phyloP scores from a whole-genome alignment of 2,888 invertebrate genomes.

The Drosophila eohydei region DNA sequence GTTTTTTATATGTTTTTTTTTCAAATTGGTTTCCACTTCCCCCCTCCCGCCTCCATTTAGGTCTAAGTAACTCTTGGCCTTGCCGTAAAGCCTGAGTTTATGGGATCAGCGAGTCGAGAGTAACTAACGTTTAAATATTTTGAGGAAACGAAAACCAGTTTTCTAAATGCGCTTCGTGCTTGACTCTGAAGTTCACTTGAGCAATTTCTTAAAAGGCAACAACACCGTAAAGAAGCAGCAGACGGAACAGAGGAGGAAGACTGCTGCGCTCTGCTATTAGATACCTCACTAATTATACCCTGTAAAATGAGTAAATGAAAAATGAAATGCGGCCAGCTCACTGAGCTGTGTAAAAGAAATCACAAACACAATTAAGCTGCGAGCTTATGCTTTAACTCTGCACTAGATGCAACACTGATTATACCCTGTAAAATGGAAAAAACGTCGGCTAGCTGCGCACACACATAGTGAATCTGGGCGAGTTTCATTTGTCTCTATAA shows the following conservation, averaged over 20 bases:
- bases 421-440: background rate
- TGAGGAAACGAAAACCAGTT: slow-evolving; percentile 45
- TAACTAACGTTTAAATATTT: slow-evolving; percentile 29
- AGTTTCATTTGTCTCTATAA: background rate
- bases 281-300: slow-evolving; percentile 53
- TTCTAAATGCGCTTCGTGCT: slow-evolving; percentile 38
- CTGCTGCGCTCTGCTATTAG: slow-evolving; percentile 16
- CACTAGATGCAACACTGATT: background rate
- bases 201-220: slow-evolving; percentile 44
- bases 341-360: background rate
- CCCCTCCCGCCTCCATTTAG: background rate
- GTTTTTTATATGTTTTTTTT: background rate
- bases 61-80: slow-evolving; percentile 32
- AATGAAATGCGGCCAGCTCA: background rate
- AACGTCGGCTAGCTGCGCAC: background rate
- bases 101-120: slow-evolving; percentile 22
- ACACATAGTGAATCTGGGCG: too few species aligned
- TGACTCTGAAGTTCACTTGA: slow-evolving; percentile 52
- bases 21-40: background rate
- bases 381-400: background rate
- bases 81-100: slow-evolving; percentile 27
- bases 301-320: slow-evolving; percentile 10
- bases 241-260: slow-evolving; percentile 2
- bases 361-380: background rate
- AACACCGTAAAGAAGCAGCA: background rate